Evolutionary conservation across 2,888 invertebrate genomes (phyloP).

Genomic region (Mythimna ferrago): DNA sequence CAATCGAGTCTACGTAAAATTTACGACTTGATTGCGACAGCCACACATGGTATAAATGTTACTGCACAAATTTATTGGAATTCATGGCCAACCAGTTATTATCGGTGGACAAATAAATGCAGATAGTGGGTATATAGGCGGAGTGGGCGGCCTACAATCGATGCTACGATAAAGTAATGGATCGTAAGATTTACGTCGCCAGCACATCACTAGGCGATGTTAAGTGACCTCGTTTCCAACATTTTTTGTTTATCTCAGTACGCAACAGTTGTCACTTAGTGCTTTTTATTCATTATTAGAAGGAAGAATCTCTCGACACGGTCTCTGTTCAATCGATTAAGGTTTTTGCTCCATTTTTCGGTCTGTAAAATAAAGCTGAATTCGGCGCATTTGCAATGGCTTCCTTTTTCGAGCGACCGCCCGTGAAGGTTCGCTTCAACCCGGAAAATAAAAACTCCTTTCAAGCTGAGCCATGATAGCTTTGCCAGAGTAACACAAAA

Average conservation of each 20-base stretch:
- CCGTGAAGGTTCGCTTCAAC: conserved; percentile 72
- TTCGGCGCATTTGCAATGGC: conserved; percentile 68
- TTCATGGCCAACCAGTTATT: conserved; percentile 71
- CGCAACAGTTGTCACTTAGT: conserved; percentile 61
- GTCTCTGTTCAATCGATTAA: conserved; percentile 68
- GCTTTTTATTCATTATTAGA: conserved; percentile 57
- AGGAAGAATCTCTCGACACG: conserved; percentile 66
- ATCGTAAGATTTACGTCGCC: conserved; percentile 60
- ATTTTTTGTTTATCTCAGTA: conserved; percentile 72
- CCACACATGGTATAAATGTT: conserved; percentile 55
- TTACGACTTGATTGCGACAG: conserved; percentile 62
- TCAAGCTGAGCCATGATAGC: conserved; percentile 51
- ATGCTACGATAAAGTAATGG: conserved; percentile 59
- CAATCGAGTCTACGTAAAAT: conserved; percentile 51
- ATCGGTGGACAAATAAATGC: conserved; percentile 64
- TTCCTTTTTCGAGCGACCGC: conserved; percentile 70
- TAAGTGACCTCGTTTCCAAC: conserved; percentile 72
- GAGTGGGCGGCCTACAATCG: conserved; percentile 61
- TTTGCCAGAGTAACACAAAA: conserved; percentile 42
- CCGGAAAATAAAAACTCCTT: conserved; percentile 66
- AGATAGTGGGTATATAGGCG: conserved; percentile 53
- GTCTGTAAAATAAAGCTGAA: conserved; percentile 63
- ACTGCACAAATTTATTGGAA: conserved; percentile 68
- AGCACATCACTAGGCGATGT: conserved; percentile 68
- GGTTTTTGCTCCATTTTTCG: conserved; percentile 68